Evolutionary conservation across 2,797 vertebrate species (phyloP), one percentile per base, ranked within the genome.

Genomic region (Hephaestus fuliginosus): DNA sequence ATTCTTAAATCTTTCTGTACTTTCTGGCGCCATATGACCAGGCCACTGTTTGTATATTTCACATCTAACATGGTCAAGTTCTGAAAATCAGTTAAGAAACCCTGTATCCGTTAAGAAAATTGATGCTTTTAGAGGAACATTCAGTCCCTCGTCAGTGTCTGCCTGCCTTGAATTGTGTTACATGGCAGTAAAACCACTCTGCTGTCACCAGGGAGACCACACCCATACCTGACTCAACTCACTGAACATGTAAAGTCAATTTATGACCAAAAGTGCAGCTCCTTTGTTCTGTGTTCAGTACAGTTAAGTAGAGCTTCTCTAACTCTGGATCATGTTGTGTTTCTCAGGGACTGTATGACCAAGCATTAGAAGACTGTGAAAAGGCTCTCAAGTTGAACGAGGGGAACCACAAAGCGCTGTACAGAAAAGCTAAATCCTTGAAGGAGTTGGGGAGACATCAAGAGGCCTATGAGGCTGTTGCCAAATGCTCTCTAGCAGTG

Each of bases 391-490:
- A 91, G 33, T 63, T 98, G 81, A 99, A 99, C 52, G 95, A 96
- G 62, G 94, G 95, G 74, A 99, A 99, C 93, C 96, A 96, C 93
- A 96, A 95, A 94, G 97, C 97, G 0, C 96, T 98, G 20, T 99
- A 97, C 91, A 95, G 97, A 78, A 99, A 98, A 93, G 96, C 97
- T 30, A 97, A 96, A 91, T 96, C 96, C 62, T 91, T 99, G 56
- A 98, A 96, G 15, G 96, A 98, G 30, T 68, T 99, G 90, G 97
- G 97, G 78, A 96, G 93, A 81, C 96, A 97, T 91, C 94, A 95
- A 78, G 97, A 97, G 80, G 98, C 98, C 84, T 99, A 99, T 8
- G 97, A 99, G 52, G 95, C 97, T 18, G 96, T 98, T 63, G 98
- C 97, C 80, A 97, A 97, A 93, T 99, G 98, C 81, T 99, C 97